Base-by-base conservation (phyloP, 2,888 invertebrate genomes). In the Tineola bisselliella region DNA sequence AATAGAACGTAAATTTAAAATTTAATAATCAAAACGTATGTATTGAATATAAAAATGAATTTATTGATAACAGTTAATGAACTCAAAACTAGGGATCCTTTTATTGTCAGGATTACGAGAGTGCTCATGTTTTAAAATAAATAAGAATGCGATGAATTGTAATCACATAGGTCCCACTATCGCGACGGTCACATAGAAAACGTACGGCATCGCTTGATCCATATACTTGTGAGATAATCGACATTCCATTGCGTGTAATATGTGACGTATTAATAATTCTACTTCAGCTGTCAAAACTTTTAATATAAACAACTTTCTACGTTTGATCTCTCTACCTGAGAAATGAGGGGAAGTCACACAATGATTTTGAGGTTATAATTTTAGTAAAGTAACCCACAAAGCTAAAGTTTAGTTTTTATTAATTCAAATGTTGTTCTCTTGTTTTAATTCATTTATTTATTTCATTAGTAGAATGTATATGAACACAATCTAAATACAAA, bases 211-310 rank as follows among this genome's bases (percentile, higher is more conserved):
- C 15, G 48, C 48, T n/a, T 13, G 15, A 48, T 48, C 48, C 15
- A 17, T 48, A 10, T 48, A 8, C 17, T 17, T 12, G 2, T 18
- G 48, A 30, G 56, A 56, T 6, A 56, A 58, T 58, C 58, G 58
- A 33, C 58, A 19, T 13, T 58, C 15, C 48, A 2, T 15, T 10
- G 17, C 15, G 48, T 48, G 48, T 48, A 48, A 48, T 48, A 17
- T 48, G 8, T 43, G 13, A 48, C 15, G n/a, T 58, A 58, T 58
- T 58, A 58, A 33, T 58, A 58, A 58, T 58, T 58, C 33, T 8
- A 15, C 56, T n/a, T 11, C 31, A 33, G 25, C 58, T 58, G 33
- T 58, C 58, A 58, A 2, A 58, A 58, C 58, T 58, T 58, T 58
- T 33, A 33, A 58, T 31, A 30, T 57, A 54, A 48, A 25, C 58